Base-by-base conservation (phyloP, 2,888 invertebrate species). In the Clitarchus hookeri region DNA sequence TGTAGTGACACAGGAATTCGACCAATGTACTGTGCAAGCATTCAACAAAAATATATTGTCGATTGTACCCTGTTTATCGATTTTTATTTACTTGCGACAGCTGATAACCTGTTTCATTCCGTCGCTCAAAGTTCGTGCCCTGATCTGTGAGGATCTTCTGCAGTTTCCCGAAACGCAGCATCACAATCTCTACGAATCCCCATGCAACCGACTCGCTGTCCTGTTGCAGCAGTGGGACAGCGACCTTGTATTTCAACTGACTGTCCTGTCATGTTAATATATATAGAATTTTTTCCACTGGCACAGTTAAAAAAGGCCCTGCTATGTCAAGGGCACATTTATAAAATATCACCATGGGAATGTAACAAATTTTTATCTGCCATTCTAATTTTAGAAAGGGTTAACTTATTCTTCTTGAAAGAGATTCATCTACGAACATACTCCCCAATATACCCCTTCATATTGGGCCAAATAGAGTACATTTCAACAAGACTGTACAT, bases 141-240 rank as follows among this genome's bases (percentile, higher is more conserved):
- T 88, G 88, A 65, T 90, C 89, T 0, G 89, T 89, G 16, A 89
- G 25, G 0, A 88, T 53, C 6, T 48, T n/a, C 44, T 86, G 87
- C 0, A 89, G 89, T 0, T 88, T 48, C 2, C 89, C 89, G 36
- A 88, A 88, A 19, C 84, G 85, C 44, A 88, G 87, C 9, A 89
- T 86, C 16, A 88, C 88, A 36, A 36, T 36, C 79, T 88, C 48
- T 16, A 8, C 8, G 16, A 48, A 48, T 48, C 48, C 48, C 0
- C 8, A 8, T 11, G 48, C 3, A 13, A 6, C 48, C 11, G 8
- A 13, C 16, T 48, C 3, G 1, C 4, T 8, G 16, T 8, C 88
- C 48, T 87, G 86, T 65, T 90, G 88, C 25, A 85, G 86, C 12
- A 90, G 77, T 0, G 90, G 88, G 9, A 89, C 86, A 0, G 89